A percentile compares a stretch with the other conserved stretches of the same genome.
Evolutionary conservation across 2,888 invertebrate genomes (phyloP).

Genomic region (Ennomos quercinarius): DNA sequence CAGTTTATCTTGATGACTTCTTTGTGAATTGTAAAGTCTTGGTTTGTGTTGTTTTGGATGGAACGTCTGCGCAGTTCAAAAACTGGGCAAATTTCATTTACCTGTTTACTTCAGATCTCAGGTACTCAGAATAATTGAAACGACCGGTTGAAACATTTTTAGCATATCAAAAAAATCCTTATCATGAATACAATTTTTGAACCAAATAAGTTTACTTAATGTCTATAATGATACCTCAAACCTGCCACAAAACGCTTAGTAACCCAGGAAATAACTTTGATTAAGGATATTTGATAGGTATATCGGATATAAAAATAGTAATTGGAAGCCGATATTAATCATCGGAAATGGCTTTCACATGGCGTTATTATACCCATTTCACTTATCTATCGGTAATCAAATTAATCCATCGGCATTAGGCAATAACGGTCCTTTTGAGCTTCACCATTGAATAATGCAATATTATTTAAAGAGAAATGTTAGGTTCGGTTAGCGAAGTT

Average conservation of each 20-base stretch:
- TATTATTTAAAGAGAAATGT: too few relatives aligned
- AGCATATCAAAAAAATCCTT: too few relatives aligned
- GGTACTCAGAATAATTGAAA: too few relatives aligned
- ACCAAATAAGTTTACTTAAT: not conserved
- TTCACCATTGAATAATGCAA: not conserved
- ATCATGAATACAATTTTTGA: too few relatives aligned
- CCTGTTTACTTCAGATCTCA: too few relatives aligned
- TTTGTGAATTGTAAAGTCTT: conserved; percentile 4
- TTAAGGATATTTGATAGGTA: conserved; percentile 6
- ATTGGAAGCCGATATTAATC: conserved; percentile 9
- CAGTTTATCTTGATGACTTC: conserved; percentile 14
- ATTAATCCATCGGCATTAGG: conserved; percentile 7
- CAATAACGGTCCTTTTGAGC: conserved; percentile 1
- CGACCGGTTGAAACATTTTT: too few relatives aligned
- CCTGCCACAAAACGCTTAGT: not conserved
- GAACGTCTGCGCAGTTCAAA: not conserved
- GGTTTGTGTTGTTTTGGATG: conserved; percentile 4
- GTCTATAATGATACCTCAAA: too few relatives aligned
- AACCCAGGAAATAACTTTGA: conserved; percentile 8
- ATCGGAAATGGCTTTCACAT: conserved; percentile 17
- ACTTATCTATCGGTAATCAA: conserved; percentile 12
- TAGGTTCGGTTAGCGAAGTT: too few relatives aligned
- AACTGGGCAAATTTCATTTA: too few relatives aligned
- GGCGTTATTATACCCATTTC: conserved; percentile 10
- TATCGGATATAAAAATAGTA: conserved; percentile 1